phyloP scores from a whole-genome alignment of 2,888 invertebrate species.

The Cerastis rubricosa region DNA sequence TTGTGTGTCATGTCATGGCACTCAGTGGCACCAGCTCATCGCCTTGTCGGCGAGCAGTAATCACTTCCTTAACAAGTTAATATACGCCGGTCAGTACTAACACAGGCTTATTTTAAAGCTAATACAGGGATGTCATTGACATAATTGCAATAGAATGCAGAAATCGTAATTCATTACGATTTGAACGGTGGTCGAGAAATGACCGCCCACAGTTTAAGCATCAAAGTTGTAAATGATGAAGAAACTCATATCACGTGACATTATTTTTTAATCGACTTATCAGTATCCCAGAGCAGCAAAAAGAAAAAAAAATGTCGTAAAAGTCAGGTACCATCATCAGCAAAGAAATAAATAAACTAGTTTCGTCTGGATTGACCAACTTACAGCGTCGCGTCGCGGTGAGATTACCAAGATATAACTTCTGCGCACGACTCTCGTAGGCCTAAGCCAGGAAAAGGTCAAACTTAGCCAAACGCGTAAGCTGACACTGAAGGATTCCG shows the following conservation, averaged over 20 bases:
- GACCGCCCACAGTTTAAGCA: not conserved
- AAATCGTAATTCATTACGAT: not conserved
- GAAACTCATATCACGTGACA: not conserved
- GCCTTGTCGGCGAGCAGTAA: not conserved
- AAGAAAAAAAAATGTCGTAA: not conserved
- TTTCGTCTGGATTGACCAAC: conserved; percentile 5
- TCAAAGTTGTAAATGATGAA: conserved; percentile 3
- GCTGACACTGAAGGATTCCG: conserved; percentile 46
- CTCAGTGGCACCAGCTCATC: not conserved
- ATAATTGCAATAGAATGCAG: not conserved
- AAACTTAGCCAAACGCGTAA: conserved; percentile 26
- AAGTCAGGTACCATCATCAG: not conserved
- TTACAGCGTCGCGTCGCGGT: not conserved
- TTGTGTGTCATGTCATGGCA: not conserved
- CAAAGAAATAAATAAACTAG: conserved; percentile 43
- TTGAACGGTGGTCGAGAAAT: not conserved
- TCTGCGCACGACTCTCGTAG: conserved; percentile 29
- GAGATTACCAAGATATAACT: conserved; percentile 41
- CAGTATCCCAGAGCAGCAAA: not conserved
- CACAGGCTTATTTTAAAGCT: not conserved
- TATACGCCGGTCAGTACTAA: not conserved
- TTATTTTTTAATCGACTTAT: not conserved
- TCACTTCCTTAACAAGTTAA: conserved; percentile 10
- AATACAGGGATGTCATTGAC: not conserved
- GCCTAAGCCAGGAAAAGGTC: conserved; percentile 39